phyloP scores from a whole-genome alignment of 2,113 vertebrate species.

The Urocolius indicus region DNA sequence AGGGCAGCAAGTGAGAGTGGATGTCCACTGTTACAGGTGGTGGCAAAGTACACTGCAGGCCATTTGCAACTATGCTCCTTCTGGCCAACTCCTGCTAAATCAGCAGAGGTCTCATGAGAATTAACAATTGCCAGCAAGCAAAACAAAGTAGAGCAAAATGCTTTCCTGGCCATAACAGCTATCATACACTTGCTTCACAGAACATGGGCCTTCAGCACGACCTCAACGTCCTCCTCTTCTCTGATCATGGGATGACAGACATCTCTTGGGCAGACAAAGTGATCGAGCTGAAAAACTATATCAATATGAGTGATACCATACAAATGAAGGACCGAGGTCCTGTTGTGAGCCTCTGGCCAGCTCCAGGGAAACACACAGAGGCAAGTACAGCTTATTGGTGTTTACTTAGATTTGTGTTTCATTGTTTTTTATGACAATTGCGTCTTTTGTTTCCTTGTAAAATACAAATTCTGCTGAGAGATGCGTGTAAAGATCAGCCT shows the following conservation, averaged over 20 bases:
- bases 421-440: background rate
- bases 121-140: background rate
- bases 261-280: conserved; percentile 91
- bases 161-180: background rate
- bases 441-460: background rate
- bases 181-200: conserved; percentile 67
- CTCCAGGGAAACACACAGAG: conserved; percentile 74
- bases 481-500: background rate
- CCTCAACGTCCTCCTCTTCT: conserved; percentile 91
- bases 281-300: conserved; percentile 86
- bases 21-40: accelerated
- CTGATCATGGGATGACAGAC: conserved; percentile 95
- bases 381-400: conserved; percentile 51
- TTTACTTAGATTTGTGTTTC: background rate
- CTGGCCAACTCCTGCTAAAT: background rate
- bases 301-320: conserved; percentile 83
- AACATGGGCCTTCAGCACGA: conserved; percentile 80
- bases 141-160: background rate
- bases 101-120: background rate
- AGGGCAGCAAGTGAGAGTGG: background rate
- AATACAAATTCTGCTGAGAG: background rate
- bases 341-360: conserved; percentile 92
- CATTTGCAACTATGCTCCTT: accelerated
- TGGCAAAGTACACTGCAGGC: background rate
- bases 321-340: conserved; percentile 92